Conservation (phyloP, 2,888 invertebrate genomes). For the Nephrotoma guestfalica region DNA sequence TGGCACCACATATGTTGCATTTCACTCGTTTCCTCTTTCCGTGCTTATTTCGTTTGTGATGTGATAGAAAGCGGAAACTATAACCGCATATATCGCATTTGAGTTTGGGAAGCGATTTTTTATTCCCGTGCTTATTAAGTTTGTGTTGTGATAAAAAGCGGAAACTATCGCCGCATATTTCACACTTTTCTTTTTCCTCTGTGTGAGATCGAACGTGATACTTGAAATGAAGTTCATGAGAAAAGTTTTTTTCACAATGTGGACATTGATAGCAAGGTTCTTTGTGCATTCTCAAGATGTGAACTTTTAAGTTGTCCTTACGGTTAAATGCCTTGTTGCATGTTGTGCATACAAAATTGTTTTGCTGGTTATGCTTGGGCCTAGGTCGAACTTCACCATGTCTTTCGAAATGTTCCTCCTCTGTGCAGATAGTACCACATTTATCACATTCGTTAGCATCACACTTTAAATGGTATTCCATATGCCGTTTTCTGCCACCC, state of each 20-base stretch:
- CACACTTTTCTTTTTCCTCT: slow-evolving; percentile 42
- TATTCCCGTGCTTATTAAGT: too few relatives aligned
- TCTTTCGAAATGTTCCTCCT: too few relatives aligned
- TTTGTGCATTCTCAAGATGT: slow-evolving; percentile 40
- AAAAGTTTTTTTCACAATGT: slow-evolving; percentile 40
- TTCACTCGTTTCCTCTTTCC: neutral
- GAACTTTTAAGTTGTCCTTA: slow-evolving; percentile 41
- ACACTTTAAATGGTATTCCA: too few relatives aligned
- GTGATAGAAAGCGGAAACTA: neutral
- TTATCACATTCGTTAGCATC: too few relatives aligned
- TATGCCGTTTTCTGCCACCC: too few relatives aligned
- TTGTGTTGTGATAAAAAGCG: too few relatives aligned
- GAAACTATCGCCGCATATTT: slow-evolving; percentile 38
- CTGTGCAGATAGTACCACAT: too few relatives aligned
- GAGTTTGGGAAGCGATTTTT: neutral
- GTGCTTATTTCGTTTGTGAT: neutral
- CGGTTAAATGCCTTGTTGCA: slow-evolving; percentile 35
- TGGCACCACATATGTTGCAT: neutral
- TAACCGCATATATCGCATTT: slow-evolving; percentile 32
- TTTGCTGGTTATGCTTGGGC: too few relatives aligned
- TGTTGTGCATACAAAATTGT: slow-evolving; percentile 27
- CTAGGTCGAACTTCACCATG: too few relatives aligned
- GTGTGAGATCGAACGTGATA: slow-evolving; percentile 42
- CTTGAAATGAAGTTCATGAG: slow-evolving; percentile 42
- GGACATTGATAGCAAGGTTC: slow-evolving; percentile 37